These are phyloP conservation scores for Tenodera sinensis DNA, from an alignment of 2,888 invertebrate genomes.

Conservation along the genomic window DNA sequence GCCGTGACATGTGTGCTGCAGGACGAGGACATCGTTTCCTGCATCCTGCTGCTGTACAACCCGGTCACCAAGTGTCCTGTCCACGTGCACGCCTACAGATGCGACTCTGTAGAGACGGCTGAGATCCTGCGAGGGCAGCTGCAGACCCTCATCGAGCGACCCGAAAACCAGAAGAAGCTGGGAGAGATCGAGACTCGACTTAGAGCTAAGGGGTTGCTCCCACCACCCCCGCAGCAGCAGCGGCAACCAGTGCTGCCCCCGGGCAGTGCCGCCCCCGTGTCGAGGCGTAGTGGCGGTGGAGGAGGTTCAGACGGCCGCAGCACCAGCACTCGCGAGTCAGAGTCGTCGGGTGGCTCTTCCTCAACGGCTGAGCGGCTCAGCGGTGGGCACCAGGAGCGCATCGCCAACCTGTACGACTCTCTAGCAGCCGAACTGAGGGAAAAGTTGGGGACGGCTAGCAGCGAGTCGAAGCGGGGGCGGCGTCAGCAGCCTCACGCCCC, in stretches of 20 bases:
- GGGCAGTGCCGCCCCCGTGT: constrained; percentile 39
- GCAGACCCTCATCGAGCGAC: constrained; percentile 72
- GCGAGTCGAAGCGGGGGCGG: background rate
- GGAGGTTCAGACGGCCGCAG: constrained; percentile 31
- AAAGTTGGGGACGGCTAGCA: constrained; percentile 54
- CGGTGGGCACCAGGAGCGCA: constrained; percentile 44
- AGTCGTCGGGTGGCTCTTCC: constrained; percentile 36
- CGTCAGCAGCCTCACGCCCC: constrained; percentile 53
- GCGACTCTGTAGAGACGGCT: constrained; percentile 91
- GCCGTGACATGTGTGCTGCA: constrained; percentile 89
- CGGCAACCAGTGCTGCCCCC: background rate
- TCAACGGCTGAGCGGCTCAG: constrained; percentile 29
- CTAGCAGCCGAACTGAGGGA: constrained; percentile 86
- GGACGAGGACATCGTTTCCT: constrained; percentile 89
- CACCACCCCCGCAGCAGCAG: constrained; percentile 35
- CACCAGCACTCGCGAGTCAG: constrained; percentile 35
- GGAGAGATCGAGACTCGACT: constrained; percentile 70
- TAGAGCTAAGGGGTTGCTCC: constrained; percentile 44
- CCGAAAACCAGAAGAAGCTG: constrained; percentile 83
- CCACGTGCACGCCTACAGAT: constrained; percentile 87
- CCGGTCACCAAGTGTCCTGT: constrained; percentile 91
- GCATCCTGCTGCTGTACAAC: constrained; percentile 88
- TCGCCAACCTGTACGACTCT: constrained; percentile 79
- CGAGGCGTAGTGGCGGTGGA: constrained; percentile 35
- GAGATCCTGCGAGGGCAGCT: constrained; percentile 80